Evolutionary conservation across 2,113 vertebrate species (phyloP).

Genomic region (Tautogolabrus adspersus): DNA sequence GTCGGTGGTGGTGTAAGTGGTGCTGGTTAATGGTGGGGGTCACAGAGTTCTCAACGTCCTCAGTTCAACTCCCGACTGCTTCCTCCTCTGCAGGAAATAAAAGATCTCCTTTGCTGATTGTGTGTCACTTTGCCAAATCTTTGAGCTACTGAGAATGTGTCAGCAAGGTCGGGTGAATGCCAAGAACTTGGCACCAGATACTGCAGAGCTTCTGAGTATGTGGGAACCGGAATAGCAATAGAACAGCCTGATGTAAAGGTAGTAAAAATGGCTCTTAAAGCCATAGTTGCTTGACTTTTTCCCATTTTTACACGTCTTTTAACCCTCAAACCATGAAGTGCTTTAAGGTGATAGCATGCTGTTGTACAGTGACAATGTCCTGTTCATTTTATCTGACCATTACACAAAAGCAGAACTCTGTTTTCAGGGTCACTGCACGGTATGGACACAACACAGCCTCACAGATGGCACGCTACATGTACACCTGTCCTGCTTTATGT

Average conservation of each 20-base stretch:
- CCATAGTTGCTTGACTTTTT: neutral
- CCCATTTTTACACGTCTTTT: too few species aligned
- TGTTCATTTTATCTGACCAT: slow-evolving; percentile 29
- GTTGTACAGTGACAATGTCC: neutral
- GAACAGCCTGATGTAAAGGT: neutral
- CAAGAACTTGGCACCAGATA: slow-evolving; percentile 43
- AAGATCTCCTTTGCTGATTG: slow-evolving; percentile 28
- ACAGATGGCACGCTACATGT: slow-evolving; percentile 46
- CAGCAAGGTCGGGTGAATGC: slow-evolving; percentile 47
- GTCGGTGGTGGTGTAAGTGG: neutral
- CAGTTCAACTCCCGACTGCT: slow-evolving; percentile 40
- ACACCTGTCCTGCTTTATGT: slow-evolving; percentile 46
- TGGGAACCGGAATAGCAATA: slow-evolving; percentile 36
- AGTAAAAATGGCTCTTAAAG: neutral
- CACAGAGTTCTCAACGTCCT: slow-evolving; percentile 69
- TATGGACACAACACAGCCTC: slow-evolving; percentile 59
- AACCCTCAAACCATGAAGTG: too few species aligned
- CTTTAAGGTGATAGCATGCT: neutral
- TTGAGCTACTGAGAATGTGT: slow-evolving; percentile 25
- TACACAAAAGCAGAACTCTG: slow-evolving; percentile 29
- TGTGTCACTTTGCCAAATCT: slow-evolving; percentile 37
- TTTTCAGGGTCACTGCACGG: slow-evolving; percentile 59
- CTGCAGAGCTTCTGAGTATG: slow-evolving; percentile 6
- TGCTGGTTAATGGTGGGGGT: slow-evolving; percentile 37
- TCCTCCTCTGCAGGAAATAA: slow-evolving; percentile 45